These are phyloP conservation scores for Vidua macroura DNA, from an alignment of 2,113 vertebrate genomes.

Conservation along the genomic window DNA sequence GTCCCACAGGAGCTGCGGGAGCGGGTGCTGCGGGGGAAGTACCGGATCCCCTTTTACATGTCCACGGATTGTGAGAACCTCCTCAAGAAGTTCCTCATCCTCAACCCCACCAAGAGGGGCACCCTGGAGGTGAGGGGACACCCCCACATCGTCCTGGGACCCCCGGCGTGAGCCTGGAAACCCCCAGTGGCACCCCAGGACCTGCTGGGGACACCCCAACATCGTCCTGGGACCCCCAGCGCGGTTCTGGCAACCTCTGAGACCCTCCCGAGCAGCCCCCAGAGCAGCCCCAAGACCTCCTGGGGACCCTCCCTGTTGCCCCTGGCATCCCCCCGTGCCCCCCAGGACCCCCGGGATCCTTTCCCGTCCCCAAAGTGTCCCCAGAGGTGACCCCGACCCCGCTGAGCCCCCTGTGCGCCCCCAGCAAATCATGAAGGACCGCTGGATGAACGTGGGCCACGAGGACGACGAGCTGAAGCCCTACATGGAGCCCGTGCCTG, in stretches of 20 bases:
- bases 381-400: background rate
- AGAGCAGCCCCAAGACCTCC: no score
- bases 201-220: background rate
- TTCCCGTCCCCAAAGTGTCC: background rate
- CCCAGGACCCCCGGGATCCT: background rate
- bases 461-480: constrained; percentile 8
- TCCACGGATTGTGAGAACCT: constrained; percentile 92
- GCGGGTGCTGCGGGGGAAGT: constrained; percentile 90
- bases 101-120: constrained; percentile 90
- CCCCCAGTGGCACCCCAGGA: background rate
- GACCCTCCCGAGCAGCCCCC: no score
- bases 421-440: constrained; percentile 17
- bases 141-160: background rate
- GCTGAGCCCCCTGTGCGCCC: background rate
- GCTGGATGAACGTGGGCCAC: constrained; percentile 10
- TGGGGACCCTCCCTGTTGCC: no score
- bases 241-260: background rate
- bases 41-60: constrained; percentile 96
- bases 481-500: constrained; percentile 8
- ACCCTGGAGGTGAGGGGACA: constrained; percentile 85
- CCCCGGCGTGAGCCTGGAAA: background rate
- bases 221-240: accelerated
- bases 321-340: background rate
- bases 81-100: constrained; percentile 82
- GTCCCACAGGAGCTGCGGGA: constrained; percentile 86